Base-by-base conservation (phyloP, 2,113 vertebrate genomes). In the Colaptes auratus region DNA sequence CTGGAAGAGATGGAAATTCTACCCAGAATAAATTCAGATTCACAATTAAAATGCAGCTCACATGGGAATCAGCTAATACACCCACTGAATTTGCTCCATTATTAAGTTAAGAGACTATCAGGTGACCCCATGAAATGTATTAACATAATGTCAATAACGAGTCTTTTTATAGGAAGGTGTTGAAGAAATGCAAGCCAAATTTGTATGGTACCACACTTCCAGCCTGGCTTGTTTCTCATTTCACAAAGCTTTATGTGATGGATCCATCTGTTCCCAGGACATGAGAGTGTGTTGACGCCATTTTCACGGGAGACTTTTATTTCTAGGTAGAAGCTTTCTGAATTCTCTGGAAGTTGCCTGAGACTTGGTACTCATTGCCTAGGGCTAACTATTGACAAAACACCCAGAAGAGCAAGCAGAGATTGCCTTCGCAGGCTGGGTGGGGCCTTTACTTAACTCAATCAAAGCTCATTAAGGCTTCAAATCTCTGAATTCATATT, bases 381-480 rank as follows among this genome's bases (percentile, higher is more conserved):
- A 76, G 24, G 77, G 93, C 83, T 94, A 15, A 3, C 58, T 69
- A 42, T 81, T 88, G 92, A 93, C 95, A 93, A 92, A 78, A 17
- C 31, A 5, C 80, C 77, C 52, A 33, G 79, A 64, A 10, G 3
- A 55, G 46, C 61, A 31, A 80, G 60, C 56, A 67, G 76, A 83
- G 61, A 52, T 64, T 93, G 65, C 73, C 88, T 93, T 88, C 61
- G 15, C 36, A 61, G 80, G 58, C 82, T 94, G 95, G 96, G 88
- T 96, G 93, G 95, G 88, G 80, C 90, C 65, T 80, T 91, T 60
- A 31, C 69, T 96, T 93, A 92, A 81, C 82, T 83, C 20, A 4
- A 96, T 92, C 90, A 94, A 95, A 82, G 69, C 93, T 96, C 93
- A 84, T 96, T 94, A 96, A 94, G 92, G 88, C 90, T 96, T 96